These are phyloP conservation scores for Zygaena filipendulae DNA, from an alignment of 2,888 invertebrate genomes.

Conservation along the genomic window DNA sequence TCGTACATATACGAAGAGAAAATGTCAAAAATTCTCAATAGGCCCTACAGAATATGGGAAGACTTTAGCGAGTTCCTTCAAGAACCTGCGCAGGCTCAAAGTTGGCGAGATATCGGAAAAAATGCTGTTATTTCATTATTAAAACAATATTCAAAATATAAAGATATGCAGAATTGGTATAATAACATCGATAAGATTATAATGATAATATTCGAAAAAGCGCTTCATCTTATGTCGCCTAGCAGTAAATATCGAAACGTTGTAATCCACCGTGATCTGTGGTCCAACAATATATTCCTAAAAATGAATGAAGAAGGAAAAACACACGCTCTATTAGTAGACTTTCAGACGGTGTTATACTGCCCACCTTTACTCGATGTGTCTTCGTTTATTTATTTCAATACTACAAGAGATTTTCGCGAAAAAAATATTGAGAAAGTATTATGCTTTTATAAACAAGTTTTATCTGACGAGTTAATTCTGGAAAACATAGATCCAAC, in stretches of 20 bases:
- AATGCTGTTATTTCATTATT: constrained; percentile 42
- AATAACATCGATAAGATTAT: constrained; percentile 26
- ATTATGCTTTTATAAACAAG: constrained; percentile 63
- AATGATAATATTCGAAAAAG: constrained; percentile 27
- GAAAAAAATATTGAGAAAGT: constrained; percentile 45
- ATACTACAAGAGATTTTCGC: constrained; percentile 50
- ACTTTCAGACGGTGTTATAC: constrained; percentile 77
- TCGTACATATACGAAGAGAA: constrained; percentile 53
- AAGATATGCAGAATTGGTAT: constrained; percentile 25
- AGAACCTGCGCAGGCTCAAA: constrained; percentile 26
- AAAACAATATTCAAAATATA: constrained; percentile 38
- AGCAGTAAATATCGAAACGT: constrained; percentile 52
- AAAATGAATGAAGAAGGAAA: constrained; percentile 29
- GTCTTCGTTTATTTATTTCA: constrained; percentile 64
- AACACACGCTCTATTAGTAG: constrained; percentile 68
- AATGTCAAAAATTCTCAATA: constrained; percentile 32
- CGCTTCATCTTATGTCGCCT: constrained; percentile 40
- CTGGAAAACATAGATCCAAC: constrained; percentile 26
- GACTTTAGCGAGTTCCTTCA: constrained; percentile 34
- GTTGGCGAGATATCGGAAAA: constrained; percentile 44
- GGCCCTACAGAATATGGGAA: constrained; percentile 45
- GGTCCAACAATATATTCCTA: constrained; percentile 72
- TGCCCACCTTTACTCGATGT: constrained; percentile 74
- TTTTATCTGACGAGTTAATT: constrained; percentile 46
- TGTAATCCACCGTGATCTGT: constrained; percentile 70